A percentile compares a stretch with the other conserved stretches of the same genome.
Conservation (phyloP, 30 jellyfish, hydroid and myxozoan species). For the Calvadosia cruxmelitensis region DNA sequence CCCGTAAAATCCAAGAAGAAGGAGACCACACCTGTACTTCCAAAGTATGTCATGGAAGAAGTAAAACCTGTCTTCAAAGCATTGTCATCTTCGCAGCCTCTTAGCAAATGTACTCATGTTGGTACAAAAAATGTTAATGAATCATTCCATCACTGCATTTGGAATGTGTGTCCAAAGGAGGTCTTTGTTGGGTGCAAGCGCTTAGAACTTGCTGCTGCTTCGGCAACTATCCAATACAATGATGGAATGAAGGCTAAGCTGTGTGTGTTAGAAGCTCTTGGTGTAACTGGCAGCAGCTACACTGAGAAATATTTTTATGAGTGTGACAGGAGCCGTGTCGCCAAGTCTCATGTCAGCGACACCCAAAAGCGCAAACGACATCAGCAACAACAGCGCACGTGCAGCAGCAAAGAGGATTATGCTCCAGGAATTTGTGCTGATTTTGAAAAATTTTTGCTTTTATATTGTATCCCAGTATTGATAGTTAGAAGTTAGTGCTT, state of each 20-base stretch:
- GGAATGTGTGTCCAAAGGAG: neutral
- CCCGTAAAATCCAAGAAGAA: neutral
- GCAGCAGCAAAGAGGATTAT: neutral
- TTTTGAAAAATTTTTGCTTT: neutral
- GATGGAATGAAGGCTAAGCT: neutral
- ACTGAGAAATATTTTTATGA: too few relatives aligned
- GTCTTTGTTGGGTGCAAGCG: slow-evolving; percentile 1
- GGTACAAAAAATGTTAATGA: neutral
- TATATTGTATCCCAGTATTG: too few relatives aligned
- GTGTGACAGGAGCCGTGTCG: too few relatives aligned
- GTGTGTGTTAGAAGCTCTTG: neutral
- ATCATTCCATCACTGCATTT: neutral
- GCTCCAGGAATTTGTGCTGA: neutral
- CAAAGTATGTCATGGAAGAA: neutral
- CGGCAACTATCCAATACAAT: neutral
- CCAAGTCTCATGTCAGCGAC: neutral
- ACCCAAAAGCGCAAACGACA: neutral
- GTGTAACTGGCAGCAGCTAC: too few relatives aligned
- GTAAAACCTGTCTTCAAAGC: slow-evolving; percentile 3
- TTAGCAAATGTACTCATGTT: neutral
- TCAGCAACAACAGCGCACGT: neutral
- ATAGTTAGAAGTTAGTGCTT: too few relatives aligned
- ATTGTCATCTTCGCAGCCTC: neutral
- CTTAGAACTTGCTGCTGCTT: neutral
- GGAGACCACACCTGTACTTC: neutral